These are phyloP conservation scores for Montipora efflorescens DNA, from an alignment of 64 coral and sea anemone species.

Conservation along the genomic window DNA sequence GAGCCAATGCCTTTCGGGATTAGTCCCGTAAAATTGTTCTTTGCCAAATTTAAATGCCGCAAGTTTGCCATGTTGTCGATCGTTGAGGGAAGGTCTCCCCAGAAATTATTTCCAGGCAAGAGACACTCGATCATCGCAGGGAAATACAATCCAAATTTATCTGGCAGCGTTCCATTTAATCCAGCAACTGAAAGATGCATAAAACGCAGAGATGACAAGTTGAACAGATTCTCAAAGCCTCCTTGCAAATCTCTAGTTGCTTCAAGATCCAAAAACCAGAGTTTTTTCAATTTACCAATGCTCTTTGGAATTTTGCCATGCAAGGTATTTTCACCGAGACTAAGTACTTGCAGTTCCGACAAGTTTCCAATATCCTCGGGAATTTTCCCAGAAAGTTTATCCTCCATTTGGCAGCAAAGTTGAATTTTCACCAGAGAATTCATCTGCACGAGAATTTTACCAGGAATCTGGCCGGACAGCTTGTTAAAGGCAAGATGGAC, in stretches of 20 bases:
- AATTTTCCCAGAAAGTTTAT: constrained; percentile 58
- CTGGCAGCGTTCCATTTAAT: constrained; percentile 36
- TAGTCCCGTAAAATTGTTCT: constrained; percentile 48
- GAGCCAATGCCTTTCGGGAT: constrained; percentile 49
- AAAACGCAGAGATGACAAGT: constrained; percentile 62
- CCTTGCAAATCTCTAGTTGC: not conserved
- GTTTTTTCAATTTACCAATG: constrained; percentile 68
- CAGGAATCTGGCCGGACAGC: constrained; percentile 50
- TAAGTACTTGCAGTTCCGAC: constrained; percentile 69
- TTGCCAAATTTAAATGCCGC: constrained; percentile 41
- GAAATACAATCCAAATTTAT: constrained; percentile 63
- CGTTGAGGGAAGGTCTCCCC: constrained; percentile 42
- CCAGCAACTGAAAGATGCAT: constrained; percentile 65
- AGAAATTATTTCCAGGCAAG: constrained; percentile 61
- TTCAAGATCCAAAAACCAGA: constrained; percentile 79
- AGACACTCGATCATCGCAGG: constrained; percentile 58
- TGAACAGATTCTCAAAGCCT: constrained; percentile 51
- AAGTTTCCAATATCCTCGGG: constrained; percentile 80
- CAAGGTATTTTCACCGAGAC: constrained; percentile 69
- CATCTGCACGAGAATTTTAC: constrained; percentile 24
- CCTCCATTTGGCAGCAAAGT: constrained; percentile 67
- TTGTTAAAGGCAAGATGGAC: constrained; percentile 46
- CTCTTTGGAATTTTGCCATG: constrained; percentile 73
- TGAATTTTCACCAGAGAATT: constrained; percentile 73
- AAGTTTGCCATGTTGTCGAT: constrained; percentile 59